phyloP scores from a whole-genome alignment of 2,113 vertebrate genomes.

The Istiophorus platypterus region DNA sequence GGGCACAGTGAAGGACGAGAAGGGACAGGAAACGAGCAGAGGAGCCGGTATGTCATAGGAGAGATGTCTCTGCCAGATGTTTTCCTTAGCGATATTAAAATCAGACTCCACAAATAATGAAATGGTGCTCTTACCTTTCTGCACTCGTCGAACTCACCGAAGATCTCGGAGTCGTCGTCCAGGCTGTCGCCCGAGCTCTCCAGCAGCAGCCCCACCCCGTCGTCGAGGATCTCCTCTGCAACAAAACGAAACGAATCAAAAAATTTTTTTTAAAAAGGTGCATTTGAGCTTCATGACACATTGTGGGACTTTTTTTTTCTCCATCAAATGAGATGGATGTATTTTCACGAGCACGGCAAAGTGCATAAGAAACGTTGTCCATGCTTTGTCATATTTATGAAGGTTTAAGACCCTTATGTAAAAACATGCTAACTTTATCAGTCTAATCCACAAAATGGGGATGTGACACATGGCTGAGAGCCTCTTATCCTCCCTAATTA shows the following conservation, averaged over 20 bases:
- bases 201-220: slow-evolving; percentile 80
- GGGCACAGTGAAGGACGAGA: slow-evolving; percentile 28
- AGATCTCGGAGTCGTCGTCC: slow-evolving; percentile 83
- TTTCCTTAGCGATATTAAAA: not conserved
- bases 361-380: not conserved
- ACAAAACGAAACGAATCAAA: not conserved
- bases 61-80: not conserved
- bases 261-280: no score
- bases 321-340: not conserved
- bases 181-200: slow-evolving; percentile 83
- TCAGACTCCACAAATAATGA: not conserved
- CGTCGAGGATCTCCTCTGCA: slow-evolving; percentile 86
- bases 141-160: slow-evolving; percentile 75
- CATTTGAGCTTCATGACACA: not conserved
- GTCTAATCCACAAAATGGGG: slow-evolving; percentile 12
- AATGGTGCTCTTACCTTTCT: slow-evolving; percentile 74
- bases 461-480: slow-evolving; percentile 4
- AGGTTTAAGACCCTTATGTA: not conserved
- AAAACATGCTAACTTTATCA: not conserved
- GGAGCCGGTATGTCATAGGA: not conserved
- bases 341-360: not conserved
- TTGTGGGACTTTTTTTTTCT: not conserved
- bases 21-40: slow-evolving; percentile 9
- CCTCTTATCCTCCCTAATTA: not conserved
- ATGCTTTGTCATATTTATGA: slow-evolving; percentile 13